phyloP scores from a whole-genome alignment of 2,797 vertebrate species.

The Chiroxiphia lanceolata region DNA sequence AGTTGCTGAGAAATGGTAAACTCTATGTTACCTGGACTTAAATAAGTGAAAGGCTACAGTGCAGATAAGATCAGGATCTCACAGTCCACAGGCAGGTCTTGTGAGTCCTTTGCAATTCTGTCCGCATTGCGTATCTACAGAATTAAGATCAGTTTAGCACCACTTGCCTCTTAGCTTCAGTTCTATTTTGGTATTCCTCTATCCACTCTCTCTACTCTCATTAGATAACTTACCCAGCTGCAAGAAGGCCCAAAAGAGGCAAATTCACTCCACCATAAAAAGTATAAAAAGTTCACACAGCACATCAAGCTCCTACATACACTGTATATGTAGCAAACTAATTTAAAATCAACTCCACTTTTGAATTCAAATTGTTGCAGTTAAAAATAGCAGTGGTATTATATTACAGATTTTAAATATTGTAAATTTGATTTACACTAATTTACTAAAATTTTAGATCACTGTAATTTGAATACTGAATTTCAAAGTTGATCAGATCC shows the following conservation, averaged over 20 bases:
- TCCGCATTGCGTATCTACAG: fast-evolving
- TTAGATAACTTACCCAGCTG: background rate
- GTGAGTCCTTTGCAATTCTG: background rate
- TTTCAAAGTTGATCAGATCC: background rate
- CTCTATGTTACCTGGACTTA: fast-evolving
- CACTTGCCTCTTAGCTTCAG: background rate
- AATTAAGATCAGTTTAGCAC: background rate
- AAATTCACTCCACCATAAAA: background rate
- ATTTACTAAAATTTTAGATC: background rate
- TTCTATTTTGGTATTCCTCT: background rate
- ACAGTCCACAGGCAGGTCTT: background rate
- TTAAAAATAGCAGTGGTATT: background rate
- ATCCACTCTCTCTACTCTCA: background rate
- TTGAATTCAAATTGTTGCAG: background rate
- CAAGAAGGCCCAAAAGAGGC: background rate
- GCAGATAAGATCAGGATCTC: background rate
- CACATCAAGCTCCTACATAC: background rate
- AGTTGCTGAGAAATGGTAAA: background rate
- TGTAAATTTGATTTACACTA: background rate
- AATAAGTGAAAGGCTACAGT: background rate
- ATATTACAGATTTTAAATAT: background rate
- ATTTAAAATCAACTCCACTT: background rate
- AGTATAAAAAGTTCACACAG: background rate
- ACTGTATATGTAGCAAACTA: background rate
- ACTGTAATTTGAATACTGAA: background rate